These are phyloP conservation scores for Orthosia gracilis DNA, from an alignment of 2,888 invertebrate species.

Conservation along the genomic window DNA sequence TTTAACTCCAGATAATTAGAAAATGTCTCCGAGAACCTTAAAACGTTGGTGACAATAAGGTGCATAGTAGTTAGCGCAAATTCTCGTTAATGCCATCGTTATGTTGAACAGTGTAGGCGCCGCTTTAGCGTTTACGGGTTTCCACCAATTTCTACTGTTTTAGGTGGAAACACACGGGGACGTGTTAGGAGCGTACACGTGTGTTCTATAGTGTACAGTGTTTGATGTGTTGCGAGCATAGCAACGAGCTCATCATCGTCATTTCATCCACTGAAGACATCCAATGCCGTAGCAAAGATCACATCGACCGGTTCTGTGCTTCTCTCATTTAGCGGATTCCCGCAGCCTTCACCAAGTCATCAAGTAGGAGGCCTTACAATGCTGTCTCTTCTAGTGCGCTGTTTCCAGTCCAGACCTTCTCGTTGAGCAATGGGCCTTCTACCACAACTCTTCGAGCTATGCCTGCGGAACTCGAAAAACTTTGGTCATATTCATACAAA, in stretches of 20 bases:
- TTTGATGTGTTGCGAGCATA: too few species aligned
- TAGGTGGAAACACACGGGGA: constrained; percentile 59
- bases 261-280: neutral
- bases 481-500: too few species aligned
- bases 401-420: too few species aligned
- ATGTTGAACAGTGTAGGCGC: constrained; percentile 78
- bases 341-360: too few species aligned
- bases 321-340: too few species aligned
- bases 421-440: too few species aligned
- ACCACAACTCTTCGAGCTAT: too few species aligned
- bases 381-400: too few species aligned
- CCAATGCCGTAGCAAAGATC: neutral
- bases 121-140: constrained; percentile 75
- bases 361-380: too few species aligned
- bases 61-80: constrained; percentile 80
- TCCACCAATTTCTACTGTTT: constrained; percentile 72
- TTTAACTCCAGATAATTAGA: neutral
- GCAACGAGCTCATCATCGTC: too few species aligned
- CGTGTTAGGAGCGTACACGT: neutral
- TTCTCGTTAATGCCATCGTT: constrained; percentile 81
- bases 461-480: too few species aligned
- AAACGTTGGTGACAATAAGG: constrained; percentile 67
- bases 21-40: constrained; percentile 34
- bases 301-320: too few species aligned
- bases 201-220: neutral